phyloP scores from a whole-genome alignment of 2,113 vertebrate genomes.

The Sapayoa aenigma region DNA sequence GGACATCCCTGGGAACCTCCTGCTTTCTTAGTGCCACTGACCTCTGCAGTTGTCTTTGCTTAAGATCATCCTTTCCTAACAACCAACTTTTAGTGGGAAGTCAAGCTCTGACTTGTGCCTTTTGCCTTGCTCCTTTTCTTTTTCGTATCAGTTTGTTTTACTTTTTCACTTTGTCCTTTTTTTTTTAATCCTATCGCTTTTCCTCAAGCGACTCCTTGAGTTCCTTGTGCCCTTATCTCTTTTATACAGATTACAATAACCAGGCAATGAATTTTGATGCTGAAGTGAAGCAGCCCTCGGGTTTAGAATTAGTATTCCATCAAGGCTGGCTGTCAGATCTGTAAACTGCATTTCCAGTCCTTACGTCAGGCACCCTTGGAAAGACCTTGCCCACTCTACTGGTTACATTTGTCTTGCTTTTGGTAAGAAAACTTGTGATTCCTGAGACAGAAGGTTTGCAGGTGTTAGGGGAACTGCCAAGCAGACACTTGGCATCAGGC shows the following conservation, averaged over 20 bases:
- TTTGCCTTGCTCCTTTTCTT: not conserved
- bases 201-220: not conserved
- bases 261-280: not conserved
- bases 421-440: not conserved
- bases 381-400: not conserved
- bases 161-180: not conserved
- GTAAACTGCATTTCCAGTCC: not conserved
- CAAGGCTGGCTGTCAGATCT: not conserved
- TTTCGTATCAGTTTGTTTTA: not conserved
- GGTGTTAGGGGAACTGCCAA: too few species aligned
- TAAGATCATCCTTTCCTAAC: not conserved
- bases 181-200: not conserved
- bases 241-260: not conserved
- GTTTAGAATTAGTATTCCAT: not conserved
- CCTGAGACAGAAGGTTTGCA: not conserved
- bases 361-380: not conserved
- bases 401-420: not conserved
- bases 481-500: not conserved
- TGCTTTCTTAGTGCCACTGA: not conserved
- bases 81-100: not conserved
- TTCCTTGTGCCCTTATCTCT: not conserved
- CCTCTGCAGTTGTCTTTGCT: not conserved
- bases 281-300: not conserved
- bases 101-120: not conserved
- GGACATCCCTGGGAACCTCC: not conserved